These are phyloP conservation scores for Grallaria varia DNA, from an alignment of 2,113 vertebrate species.

Conservation along the genomic window DNA sequence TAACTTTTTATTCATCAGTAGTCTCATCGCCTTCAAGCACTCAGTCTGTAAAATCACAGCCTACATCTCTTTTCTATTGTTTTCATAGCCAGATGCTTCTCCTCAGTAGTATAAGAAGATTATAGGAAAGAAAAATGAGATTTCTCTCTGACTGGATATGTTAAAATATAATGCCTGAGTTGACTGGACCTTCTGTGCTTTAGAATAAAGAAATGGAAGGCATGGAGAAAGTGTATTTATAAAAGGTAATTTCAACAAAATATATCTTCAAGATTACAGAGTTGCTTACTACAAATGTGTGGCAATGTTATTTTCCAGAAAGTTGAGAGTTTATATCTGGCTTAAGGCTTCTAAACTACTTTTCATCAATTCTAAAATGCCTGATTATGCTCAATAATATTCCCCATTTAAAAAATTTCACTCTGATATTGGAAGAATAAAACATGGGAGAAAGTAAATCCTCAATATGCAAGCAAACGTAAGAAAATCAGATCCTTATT, in stretches of 20 bases:
- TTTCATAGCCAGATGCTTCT: not conserved
- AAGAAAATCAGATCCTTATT: not conserved
- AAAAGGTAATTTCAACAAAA: not conserved
- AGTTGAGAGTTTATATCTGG: not conserved
- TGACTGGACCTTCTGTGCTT: not conserved
- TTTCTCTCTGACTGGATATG: not conserved
- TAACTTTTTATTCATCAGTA: not conserved
- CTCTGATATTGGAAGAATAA: not conserved
- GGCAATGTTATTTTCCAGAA: not conserved
- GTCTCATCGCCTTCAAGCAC: not conserved
- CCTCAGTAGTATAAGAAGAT: not conserved
- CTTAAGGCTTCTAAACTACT: not conserved
- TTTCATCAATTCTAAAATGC: not conserved
- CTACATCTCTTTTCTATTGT: not conserved
- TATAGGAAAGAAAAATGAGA: not conserved
- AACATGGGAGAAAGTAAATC: not conserved
- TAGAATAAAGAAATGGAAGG: not conserved
- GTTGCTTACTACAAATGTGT: not conserved
- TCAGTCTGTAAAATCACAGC: not conserved
- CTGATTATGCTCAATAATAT: not conserved
- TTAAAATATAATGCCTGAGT: not conserved
- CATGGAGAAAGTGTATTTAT: not conserved
- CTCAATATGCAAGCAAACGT: not conserved
- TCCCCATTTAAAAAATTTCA: not conserved
- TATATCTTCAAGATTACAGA: not conserved